Evolutionary conservation across 2,113 vertebrate genomes (phyloP).

Genomic region (Cryptomyrus ogoouensis): DNA sequence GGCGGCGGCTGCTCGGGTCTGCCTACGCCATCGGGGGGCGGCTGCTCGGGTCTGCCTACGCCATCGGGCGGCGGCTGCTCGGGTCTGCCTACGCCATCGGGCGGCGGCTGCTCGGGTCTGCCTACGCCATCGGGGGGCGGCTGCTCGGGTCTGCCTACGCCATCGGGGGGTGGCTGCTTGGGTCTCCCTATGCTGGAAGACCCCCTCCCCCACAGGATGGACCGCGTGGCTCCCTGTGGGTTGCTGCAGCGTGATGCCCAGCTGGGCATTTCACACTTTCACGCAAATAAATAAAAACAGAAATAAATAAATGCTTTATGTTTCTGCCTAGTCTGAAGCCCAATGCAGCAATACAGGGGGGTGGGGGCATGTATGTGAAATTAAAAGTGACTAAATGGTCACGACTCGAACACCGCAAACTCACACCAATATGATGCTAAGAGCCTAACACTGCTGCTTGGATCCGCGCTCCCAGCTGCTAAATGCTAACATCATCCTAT

Average conservation of each 20-base stretch:
- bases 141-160: too few species aligned
- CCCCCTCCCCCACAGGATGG: not conserved
- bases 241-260: not conserved
- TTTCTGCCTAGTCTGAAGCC: not conserved
- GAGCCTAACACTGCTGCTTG: not conserved
- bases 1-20: too few species aligned
- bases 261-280: not conserved
- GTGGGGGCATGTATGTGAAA: not conserved
- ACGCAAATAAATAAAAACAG: not conserved
- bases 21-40: too few species aligned
- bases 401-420: not conserved
- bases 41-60: not conserved
- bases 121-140: too few species aligned
- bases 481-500: not conserved
- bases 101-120: too few species aligned
- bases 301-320: not conserved
- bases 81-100: not conserved
- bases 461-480: not conserved
- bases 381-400: not conserved
- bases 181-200: too few species aligned
- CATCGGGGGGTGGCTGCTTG: too few species aligned
- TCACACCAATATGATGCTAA: not conserved
- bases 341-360: not conserved
- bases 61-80: too few species aligned
- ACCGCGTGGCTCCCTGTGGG: not conserved